Evolutionary conservation across 2,113 vertebrate species (phyloP).

Genomic region (Oostethus manadensis): DNA sequence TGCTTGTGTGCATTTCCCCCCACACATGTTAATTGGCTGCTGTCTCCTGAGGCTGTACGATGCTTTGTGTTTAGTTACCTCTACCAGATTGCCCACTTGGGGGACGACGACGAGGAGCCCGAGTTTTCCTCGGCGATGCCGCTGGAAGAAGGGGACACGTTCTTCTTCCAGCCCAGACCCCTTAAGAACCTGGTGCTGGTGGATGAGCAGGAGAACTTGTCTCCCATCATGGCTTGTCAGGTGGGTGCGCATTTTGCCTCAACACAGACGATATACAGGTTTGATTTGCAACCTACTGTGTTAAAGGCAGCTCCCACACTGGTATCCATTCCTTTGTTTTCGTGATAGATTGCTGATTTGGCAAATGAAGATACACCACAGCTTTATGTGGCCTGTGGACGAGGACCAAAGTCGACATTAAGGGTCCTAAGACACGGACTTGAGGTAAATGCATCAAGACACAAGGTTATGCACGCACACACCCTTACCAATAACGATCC

Average conservation of each 20-base stretch:
- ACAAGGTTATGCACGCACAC: not conserved
- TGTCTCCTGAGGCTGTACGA: not conserved
- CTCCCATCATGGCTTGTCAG: slow-evolving; percentile 96
- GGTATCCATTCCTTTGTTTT: not conserved
- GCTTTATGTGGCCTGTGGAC: slow-evolving; percentile 89
- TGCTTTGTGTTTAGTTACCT: slow-evolving; percentile 78
- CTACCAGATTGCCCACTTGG: slow-evolving; percentile 96
- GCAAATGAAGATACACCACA: slow-evolving; percentile 98
- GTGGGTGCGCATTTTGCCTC: slow-evolving; percentile 35
- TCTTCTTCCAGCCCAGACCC: slow-evolving; percentile 95
- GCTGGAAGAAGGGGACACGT: slow-evolving; percentile 94
- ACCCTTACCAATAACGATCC: not conserved
- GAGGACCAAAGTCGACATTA: slow-evolving; percentile 88
- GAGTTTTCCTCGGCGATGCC: slow-evolving; percentile 99
- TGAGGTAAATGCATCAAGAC: slow-evolving; percentile 74
- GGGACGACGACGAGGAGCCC: slow-evolving; percentile 95
- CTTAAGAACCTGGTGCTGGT: slow-evolving; percentile 96
- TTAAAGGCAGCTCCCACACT: not conserved
- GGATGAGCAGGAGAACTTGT: slow-evolving; percentile 93
- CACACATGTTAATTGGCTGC: too few relatives aligned
- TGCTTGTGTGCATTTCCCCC: not conserved
- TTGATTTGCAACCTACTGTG: not conserved
- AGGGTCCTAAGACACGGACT: slow-evolving; percentile 93
- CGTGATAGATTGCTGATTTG: slow-evolving; percentile 90
- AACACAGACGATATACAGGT: not conserved